phyloP scores from a whole-genome alignment of 2,797 vertebrate species.

The Neosalanx taihuensis region DNA sequence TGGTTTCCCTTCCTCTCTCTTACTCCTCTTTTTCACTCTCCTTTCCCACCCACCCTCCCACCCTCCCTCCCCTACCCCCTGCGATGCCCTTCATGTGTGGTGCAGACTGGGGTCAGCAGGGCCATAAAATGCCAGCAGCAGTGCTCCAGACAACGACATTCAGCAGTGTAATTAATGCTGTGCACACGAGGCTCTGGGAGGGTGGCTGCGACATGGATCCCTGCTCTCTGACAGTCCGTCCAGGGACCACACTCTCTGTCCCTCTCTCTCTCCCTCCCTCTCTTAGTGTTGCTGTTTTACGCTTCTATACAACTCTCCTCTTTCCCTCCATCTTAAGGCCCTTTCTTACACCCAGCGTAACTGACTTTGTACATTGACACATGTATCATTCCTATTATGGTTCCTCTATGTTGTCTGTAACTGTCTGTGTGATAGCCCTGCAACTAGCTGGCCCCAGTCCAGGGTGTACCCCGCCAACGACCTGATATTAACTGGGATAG shows the following conservation, averaged over 20 bases:
- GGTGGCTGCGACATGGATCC: conserved; percentile 56
- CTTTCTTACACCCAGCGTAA: neutral
- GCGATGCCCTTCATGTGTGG: conserved; percentile 60
- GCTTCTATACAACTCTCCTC: neutral
- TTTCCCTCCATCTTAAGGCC: conserved; percentile 11
- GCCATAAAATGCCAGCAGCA: conserved; percentile 65
- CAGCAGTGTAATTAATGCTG: conserved; percentile 78
- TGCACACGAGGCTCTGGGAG: conserved; percentile 60
- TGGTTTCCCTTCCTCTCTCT: neutral
- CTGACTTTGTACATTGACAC: no score
- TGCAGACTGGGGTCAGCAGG: conserved; percentile 58
- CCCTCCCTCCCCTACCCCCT: conserved; percentile 14
- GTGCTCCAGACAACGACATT: conserved; percentile 62
- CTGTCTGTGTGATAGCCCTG: no score
- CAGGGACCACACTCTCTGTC: conserved; percentile 35
- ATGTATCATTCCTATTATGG: no score
- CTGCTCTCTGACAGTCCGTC: conserved; percentile 64
- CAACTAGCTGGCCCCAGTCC: no score
- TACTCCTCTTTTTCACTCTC: neutral
- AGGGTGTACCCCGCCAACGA: no score
- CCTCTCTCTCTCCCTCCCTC: conserved; percentile 15
- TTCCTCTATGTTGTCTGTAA: no score
- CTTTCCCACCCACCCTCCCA: neutral
- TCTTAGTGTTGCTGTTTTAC: neutral
- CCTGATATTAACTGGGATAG: no score